Conservation (phyloP, 1,140 invertebrate species). For the Pseudomyrmex sp. region DNA sequence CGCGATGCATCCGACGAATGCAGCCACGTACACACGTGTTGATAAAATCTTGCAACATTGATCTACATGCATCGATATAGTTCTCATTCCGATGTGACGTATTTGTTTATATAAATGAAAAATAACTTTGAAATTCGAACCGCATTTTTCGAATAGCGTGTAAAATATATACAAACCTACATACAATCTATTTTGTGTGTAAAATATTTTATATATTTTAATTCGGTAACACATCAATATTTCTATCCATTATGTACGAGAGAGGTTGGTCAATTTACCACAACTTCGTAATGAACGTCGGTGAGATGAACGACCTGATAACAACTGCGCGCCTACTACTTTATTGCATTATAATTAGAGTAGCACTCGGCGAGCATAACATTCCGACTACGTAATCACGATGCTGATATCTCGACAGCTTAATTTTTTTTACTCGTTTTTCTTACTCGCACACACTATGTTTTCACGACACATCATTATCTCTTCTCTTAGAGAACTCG, state of each 20-base stretch:
- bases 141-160: too few species aligned
- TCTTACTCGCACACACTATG: neutral
- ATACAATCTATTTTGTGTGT: neutral
- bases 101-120: neutral
- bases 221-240: slow-evolving; percentile 59
- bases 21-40: slow-evolving; percentile 16
- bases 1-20: slow-evolving; percentile 18
- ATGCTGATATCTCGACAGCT: slow-evolving; percentile 57
- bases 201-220: neutral
- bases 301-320: slow-evolving; percentile 61
- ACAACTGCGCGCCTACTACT: slow-evolving; percentile 41
- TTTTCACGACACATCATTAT: slow-evolving; percentile 12
- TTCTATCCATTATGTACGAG: slow-evolving; percentile 35
- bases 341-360: slow-evolving; percentile 72
- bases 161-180: neutral
- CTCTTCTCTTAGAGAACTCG: neutral
- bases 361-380: slow-evolving; percentile 68
- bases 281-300: slow-evolving; percentile 63
- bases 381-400: slow-evolving; percentile 60
- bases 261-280: slow-evolving; percentile 54
- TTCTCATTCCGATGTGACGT: neutral
- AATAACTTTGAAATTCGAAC: slow-evolving; percentile 13
- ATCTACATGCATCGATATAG: slow-evolving; percentile 61
- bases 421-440: slow-evolving; percentile 29
- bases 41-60: slow-evolving; percentile 59